phyloP scores from a whole-genome alignment of 2,797 vertebrate genomes.

The Rhyacichthys aspro region DNA sequence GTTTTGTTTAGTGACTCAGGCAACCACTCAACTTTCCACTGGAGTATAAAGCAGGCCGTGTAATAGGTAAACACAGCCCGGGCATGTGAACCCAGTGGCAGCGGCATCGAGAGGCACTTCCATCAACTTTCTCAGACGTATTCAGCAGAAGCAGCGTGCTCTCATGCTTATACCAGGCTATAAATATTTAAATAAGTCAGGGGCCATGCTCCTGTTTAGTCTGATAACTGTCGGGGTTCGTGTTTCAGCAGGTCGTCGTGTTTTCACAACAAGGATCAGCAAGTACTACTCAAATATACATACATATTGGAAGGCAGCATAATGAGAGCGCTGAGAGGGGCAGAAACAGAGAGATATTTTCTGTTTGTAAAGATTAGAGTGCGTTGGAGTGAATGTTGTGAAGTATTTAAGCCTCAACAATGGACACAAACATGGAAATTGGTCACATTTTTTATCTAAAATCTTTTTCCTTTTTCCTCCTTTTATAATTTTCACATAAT shows the following conservation, averaged over 20 bases:
- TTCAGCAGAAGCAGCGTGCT: neutral
- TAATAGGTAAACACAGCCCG: constrained; percentile 66
- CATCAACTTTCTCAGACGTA: constrained; percentile 62
- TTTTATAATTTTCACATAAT: no score
- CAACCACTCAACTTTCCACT: constrained; percentile 70
- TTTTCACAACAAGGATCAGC: neutral
- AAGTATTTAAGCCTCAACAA: no score
- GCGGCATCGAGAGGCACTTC: constrained; percentile 50
- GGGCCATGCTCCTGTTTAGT: constrained; percentile 7
- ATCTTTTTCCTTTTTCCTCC: no score
- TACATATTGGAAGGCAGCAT: neutral
- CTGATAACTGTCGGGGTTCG: neutral
- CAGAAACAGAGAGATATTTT: neutral
- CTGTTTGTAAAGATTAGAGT: neutral
- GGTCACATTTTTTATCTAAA: no score
- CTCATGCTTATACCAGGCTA: neutral
- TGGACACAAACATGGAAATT: no score
- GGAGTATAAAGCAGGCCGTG: constrained; percentile 61
- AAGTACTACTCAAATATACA: neutral
- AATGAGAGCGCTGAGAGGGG: neutral
- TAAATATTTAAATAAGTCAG: neutral
- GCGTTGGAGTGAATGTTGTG: no score
- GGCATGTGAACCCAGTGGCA: constrained; percentile 59
- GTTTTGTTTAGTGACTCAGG: constrained; percentile 70
- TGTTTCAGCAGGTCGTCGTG: neutral